phyloP scores from a whole-genome alignment of 2,113 vertebrate genomes.

The Rhinogobius similis region DNA sequence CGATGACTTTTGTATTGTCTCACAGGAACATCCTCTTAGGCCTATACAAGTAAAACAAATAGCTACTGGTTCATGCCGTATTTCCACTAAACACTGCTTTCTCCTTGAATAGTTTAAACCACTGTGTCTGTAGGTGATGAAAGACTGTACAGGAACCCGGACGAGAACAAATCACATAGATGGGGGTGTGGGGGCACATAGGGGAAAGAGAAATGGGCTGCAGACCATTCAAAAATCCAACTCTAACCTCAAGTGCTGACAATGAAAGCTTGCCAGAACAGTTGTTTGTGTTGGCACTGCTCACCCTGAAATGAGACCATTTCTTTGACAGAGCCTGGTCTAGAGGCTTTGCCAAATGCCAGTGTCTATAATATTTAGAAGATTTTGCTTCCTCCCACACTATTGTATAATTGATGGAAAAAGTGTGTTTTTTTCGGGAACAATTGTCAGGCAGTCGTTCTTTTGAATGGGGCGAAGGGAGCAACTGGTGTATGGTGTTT shows the following conservation, averaged over 20 bases:
- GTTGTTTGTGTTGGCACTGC: slow-evolving; percentile 88
- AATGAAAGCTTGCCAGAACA: slow-evolving; percentile 80
- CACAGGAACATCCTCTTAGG: background rate
- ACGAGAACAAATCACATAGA: slow-evolving; percentile 65
- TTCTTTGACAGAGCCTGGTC: slow-evolving; percentile 81
- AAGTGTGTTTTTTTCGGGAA: slow-evolving; percentile 77
- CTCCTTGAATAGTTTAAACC: slow-evolving; percentile 53
- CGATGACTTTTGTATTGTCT: background rate
- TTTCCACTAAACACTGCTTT: slow-evolving; percentile 32
- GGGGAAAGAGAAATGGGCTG: slow-evolving; percentile 72
- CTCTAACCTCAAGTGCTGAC: slow-evolving; percentile 82
- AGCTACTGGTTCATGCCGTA: background rate
- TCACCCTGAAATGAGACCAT: slow-evolving; percentile 84
- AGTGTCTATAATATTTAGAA: slow-evolving; percentile 82
- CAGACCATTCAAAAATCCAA: slow-evolving; percentile 60
- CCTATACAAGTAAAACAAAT: background rate
- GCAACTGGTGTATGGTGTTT: slow-evolving; percentile 92
- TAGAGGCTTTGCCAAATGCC: slow-evolving; percentile 71
- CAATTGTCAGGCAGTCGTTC: slow-evolving; percentile 80
- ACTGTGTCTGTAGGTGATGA: slow-evolving; percentile 68
- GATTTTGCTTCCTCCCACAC: slow-evolving; percentile 63
- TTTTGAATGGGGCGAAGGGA: slow-evolving; percentile 85
- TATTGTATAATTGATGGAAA: slow-evolving; percentile 86
- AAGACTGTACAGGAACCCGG: slow-evolving; percentile 67
- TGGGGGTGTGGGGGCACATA: slow-evolving; percentile 29